A percentile compares a stretch with the other conserved stretches of the same genome.
Conservation (phyloP, 2,888 invertebrate genomes). For the Gnatocerus cornutus region DNA sequence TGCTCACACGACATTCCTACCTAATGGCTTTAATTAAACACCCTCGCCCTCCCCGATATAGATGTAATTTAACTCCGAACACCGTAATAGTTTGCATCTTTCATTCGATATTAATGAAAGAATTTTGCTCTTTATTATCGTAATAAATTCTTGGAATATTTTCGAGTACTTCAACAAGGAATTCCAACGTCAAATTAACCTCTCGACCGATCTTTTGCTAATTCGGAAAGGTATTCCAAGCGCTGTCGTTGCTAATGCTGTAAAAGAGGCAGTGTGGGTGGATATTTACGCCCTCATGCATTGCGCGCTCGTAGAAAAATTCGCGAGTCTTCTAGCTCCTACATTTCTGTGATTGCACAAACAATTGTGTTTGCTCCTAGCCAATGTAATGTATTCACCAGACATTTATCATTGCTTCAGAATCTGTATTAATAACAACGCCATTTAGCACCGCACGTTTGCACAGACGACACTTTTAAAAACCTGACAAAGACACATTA, state of each 20-base stretch:
- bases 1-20: constrained; percentile 56
- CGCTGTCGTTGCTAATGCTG: no score
- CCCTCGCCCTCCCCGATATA: constrained; percentile 50
- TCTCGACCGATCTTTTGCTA: constrained; percentile 5
- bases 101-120: constrained; percentile 34
- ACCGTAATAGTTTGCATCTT: constrained; percentile 25
- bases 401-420: constrained; percentile 1
- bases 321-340: no score
- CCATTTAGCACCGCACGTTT: neutral
- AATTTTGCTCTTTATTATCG: constrained; percentile 27
- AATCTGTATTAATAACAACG: constrained; percentile 7
- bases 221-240: constrained; percentile 1
- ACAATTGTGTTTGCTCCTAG: no score
- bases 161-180: constrained; percentile 12
- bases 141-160: constrained; percentile 25
- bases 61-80: constrained; percentile 38
- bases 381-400: no score
- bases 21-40: constrained; percentile 61
- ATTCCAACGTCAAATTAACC: constrained; percentile 9
- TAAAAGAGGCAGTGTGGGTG: no score
- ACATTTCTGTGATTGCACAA: no score
- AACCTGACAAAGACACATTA: constrained; percentile 8
- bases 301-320: no score
- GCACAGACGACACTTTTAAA: neutral
- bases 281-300: no score